Evolutionary conservation across 2,888 invertebrate species (phyloP), one percentile per base, ranked within the genome.

Genomic region (Ditylenchus weischeri): DNA sequence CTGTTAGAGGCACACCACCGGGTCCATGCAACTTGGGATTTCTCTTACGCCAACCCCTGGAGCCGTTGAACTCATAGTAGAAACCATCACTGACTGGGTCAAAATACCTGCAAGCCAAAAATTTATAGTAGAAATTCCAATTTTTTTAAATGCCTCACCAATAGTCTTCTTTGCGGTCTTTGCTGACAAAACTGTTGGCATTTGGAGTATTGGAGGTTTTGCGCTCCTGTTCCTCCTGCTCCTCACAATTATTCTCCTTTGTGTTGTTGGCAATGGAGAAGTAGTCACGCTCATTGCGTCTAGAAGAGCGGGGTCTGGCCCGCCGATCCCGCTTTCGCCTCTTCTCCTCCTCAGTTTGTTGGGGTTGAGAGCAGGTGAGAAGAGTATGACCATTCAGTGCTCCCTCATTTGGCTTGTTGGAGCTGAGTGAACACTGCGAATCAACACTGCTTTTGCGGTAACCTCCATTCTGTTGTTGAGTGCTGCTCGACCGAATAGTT

Each of bases 31-130:
- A 47, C 57, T 76, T 74, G 36, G 70, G 66, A 54, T 74, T 76
- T 13, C 77, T 65, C 58, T 77, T 75, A 36, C 75, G 70, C 75
- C 75, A 75, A 35, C 75, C 75, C 29, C 75, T 72, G n/a, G 73
- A 69, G 19, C 81, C 81, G 64, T 78, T 79, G 70, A 78, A 78
- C 66, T 81, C 81, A 69, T 81, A 81, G 65, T 80, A 81, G 71
- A 79, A 81, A 18, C 81, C 81, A 64, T 81, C 79, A 50, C 78
- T 74, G n/a, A 75, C 74, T 7, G 75, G 75, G 65, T 81, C 81
- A 67, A 82, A 81, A 66, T 78, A 43, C 43, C 43, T 43, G 43
- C 43, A 43, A 43, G 15, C 2, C 43, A 43, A 43, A 15, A 43
- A 72, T 62, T 69, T 70, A 61, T 36, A 54, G 3, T 6, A 13